These are phyloP conservation scores for Pica pica DNA, from an alignment of 2,113 vertebrate genomes.

Conservation along the genomic window DNA sequence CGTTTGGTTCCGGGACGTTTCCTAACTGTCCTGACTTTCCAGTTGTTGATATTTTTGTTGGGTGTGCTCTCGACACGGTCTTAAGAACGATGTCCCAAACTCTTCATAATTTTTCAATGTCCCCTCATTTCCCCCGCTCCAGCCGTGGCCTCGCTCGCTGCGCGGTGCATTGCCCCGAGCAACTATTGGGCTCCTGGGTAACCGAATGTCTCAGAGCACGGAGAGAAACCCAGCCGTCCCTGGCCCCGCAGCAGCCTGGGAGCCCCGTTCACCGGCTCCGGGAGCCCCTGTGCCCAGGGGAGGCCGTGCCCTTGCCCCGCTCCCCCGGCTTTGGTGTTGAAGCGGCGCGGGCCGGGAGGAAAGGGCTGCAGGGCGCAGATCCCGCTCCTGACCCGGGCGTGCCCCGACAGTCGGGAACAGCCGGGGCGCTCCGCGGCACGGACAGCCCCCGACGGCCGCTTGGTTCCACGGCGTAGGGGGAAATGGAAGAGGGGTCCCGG, in stretches of 20 bases:
- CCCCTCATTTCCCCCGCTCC: neutral
- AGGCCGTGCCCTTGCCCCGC: neutral
- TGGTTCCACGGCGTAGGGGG: neutral
- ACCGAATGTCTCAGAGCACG: neutral
- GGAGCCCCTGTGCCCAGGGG: neutral
- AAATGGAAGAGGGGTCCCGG: neutral
- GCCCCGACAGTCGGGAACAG: neutral
- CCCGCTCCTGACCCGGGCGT: no score
- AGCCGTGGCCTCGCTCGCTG: neutral
- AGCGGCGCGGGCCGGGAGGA: neutral
- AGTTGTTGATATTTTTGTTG: neutral
- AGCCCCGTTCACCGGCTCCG: neutral
- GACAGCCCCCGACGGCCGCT: neutral
- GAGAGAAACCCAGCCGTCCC: neutral
- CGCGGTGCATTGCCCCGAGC: neutral
- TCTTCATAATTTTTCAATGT: neutral
- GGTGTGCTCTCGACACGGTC: neutral
- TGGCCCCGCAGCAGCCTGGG: neutral
- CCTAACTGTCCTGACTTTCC: neutral
- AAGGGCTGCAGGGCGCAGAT: neutral
- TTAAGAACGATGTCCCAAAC: neutral
- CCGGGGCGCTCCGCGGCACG: no score
- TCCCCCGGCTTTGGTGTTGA: neutral
- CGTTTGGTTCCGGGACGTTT: neutral
- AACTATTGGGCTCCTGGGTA: neutral